A percentile compares a stretch with the other conserved stretches of the same genome.
Conservation (phyloP, 2,888 invertebrate species). For the Caenorhabditis sp. region DNA sequence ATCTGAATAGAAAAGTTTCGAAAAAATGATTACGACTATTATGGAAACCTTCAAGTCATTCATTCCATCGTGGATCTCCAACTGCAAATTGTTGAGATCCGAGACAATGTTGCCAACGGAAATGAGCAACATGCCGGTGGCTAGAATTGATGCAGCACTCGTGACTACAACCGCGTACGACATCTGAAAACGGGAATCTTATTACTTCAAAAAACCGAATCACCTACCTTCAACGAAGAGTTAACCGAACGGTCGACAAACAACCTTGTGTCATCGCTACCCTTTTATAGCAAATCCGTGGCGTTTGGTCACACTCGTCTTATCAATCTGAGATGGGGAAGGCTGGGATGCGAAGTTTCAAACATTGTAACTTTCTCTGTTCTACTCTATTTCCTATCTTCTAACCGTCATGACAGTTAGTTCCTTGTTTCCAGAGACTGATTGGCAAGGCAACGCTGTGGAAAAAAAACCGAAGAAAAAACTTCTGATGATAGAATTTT, state of each 20-base stretch:
- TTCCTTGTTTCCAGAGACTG: constrained; percentile 50
- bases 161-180: constrained; percentile 65
- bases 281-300: constrained; percentile 52
- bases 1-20: constrained; percentile 14
- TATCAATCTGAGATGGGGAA: constrained; percentile 43
- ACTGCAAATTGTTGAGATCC: constrained; percentile 61
- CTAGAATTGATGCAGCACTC: constrained; percentile 63
- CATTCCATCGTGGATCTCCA: constrained; percentile 61
- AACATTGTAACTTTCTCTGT: constrained; percentile 50
- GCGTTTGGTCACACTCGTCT: constrained; percentile 59
- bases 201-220: neutral
- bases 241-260: constrained; percentile 56
- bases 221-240: constrained; percentile 44
- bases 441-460: constrained; percentile 2
- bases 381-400: constrained; percentile 18
- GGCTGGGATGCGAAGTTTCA: constrained; percentile 21
- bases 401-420: constrained; percentile 11
- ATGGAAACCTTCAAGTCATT: constrained; percentile 60
- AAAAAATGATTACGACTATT: no score
- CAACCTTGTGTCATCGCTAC: constrained; percentile 26
- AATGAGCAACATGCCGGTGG: constrained; percentile 62
- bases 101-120: constrained; percentile 65
- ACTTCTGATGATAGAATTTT: constrained; percentile 15
- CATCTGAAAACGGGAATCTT: constrained; percentile 50
- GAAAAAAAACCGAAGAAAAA: constrained; percentile 6